These are phyloP conservation scores for Dolomedes plantarius DNA, from an alignment of 2,888 invertebrate species.

Conservation along the genomic window DNA sequence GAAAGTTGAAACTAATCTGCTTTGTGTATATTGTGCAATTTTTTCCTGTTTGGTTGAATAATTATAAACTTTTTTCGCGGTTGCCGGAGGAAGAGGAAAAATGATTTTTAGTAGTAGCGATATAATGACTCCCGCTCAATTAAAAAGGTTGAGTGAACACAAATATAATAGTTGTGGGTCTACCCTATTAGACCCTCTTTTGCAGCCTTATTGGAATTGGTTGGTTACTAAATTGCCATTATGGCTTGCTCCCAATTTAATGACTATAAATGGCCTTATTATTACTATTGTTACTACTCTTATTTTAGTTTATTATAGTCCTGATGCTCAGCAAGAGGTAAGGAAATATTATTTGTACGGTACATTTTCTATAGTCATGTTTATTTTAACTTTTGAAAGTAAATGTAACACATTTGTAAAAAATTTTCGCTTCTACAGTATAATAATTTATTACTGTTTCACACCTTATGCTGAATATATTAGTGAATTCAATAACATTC, in stretches of 20 bases:
- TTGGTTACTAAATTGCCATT: slow-evolving; percentile 91
- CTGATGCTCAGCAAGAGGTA: slow-evolving; percentile 89
- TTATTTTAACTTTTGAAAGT: neutral
- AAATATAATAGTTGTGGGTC: slow-evolving; percentile 94
- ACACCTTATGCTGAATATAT: too few species aligned
- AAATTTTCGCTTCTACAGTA: too few species aligned
- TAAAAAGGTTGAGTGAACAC: slow-evolving; percentile 94
- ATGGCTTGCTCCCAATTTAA: slow-evolving; percentile 98
- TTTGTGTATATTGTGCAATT: neutral
- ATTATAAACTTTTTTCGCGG: neutral
- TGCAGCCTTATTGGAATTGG: slow-evolving; percentile 99
- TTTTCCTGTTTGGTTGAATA: too few species aligned
- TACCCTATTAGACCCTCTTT: slow-evolving; percentile 89
- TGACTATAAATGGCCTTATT: slow-evolving; percentile 93
- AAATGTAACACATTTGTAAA: too few species aligned
- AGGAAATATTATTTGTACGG: slow-evolving; percentile 73
- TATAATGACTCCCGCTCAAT: slow-evolving; percentile 81
- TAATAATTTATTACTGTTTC: too few species aligned
- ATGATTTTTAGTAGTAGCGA: slow-evolving; percentile 72
- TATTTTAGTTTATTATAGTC: slow-evolving; percentile 93
- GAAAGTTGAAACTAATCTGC: neutral
- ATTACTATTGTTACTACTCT: slow-evolving; percentile 94
- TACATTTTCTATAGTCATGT: neutral
- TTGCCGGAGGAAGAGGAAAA: neutral
- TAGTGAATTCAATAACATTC: too few species aligned